These are phyloP conservation scores for Andrena trimmerana DNA, from an alignment of 2,888 invertebrate genomes.

Conservation along the genomic window DNA sequence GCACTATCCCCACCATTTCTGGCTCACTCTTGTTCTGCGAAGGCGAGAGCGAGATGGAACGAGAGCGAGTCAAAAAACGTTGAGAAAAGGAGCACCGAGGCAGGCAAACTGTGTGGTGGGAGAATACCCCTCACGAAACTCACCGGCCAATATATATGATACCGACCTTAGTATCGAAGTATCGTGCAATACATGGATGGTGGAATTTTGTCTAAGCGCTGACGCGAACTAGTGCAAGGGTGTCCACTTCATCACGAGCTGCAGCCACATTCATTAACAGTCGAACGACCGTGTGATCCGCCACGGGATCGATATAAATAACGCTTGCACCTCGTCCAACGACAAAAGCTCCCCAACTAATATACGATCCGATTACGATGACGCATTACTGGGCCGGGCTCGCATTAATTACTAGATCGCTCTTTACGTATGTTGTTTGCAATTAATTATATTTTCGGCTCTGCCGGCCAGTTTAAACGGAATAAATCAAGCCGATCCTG, in stretches of 20 bases:
- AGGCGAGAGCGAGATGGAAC: too few relatives aligned
- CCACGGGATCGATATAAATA: slow-evolving; percentile 16
- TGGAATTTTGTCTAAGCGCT: too few relatives aligned
- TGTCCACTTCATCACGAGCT: not conserved
- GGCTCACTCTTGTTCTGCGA: too few relatives aligned
- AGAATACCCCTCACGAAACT: too few relatives aligned
- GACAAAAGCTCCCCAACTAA: slow-evolving; percentile 27
- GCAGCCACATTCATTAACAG: slow-evolving; percentile 9
- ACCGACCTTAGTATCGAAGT: too few relatives aligned
- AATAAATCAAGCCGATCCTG: slow-evolving; percentile 67
- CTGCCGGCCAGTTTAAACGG: slow-evolving; percentile 43
- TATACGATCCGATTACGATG: slow-evolving; percentile 41
- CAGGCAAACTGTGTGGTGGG: too few relatives aligned
- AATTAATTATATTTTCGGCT: slow-evolving; percentile 64
- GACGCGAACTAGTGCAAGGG: too few relatives aligned
- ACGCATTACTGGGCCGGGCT: slow-evolving; percentile 5
- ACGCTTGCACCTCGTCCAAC: not conserved
- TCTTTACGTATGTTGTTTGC: slow-evolving; percentile 37
- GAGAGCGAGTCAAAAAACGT: too few relatives aligned
- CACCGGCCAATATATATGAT: too few relatives aligned
- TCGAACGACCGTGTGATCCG: slow-evolving; percentile 3
- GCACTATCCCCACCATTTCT: too few relatives aligned
- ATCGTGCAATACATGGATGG: too few relatives aligned
- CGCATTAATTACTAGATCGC: slow-evolving; percentile 49
- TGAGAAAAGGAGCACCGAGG: too few relatives aligned